Base-by-base conservation (phyloP, 2,888 invertebrate genomes). In the Matsumyia berberina region DNA sequence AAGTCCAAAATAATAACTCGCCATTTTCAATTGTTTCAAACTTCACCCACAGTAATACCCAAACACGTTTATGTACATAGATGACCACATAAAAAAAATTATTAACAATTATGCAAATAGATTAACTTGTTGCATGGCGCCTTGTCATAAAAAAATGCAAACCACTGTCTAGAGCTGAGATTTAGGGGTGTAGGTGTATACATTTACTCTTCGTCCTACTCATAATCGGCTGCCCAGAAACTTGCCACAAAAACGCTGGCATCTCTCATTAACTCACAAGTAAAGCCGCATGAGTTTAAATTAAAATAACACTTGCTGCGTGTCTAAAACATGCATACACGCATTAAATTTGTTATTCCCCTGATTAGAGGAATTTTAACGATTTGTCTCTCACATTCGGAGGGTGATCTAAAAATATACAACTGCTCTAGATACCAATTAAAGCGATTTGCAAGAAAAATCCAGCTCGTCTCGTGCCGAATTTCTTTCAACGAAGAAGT, bases 301-400 rank as follows among this genome's bases (percentile, higher is more conserved):
- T 44, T 57, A 49, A 66, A 37, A 12, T n/a, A 42, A 29, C 46
- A 66, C 74, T 55, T 67, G 46, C 58, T 69, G 62, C 42, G 57
- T 76, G 11, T 58, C 46, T 31, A 19, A 49, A 31, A 42, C 35
- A 76, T 31, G 31, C 42, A 46, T 37, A 31, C 19, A 51, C 51
- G 19, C 53, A 33, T 74, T 5, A 60, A 42, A 35, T 39, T 31
- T 24, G n/a, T 15, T 11, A 49, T 39, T 49, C 8, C 29, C 3
- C 33, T 46, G 60, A 69, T 51, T 44, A 62, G 42, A 69, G 19
- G 69, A 62, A 57, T 70, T 64, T 70, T 57, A 60, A 78, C 46
- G 70, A 70, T 37, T 37, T 57, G 46, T 49, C 44, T 44, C 46
- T 35, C 15, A 33, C 33, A 9, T 66, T 19, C n/a, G 49, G 1